Evolutionary conservation across 2,888 invertebrate genomes (phyloP).

Genomic region (Sinodicranocentrus sp.): DNA sequence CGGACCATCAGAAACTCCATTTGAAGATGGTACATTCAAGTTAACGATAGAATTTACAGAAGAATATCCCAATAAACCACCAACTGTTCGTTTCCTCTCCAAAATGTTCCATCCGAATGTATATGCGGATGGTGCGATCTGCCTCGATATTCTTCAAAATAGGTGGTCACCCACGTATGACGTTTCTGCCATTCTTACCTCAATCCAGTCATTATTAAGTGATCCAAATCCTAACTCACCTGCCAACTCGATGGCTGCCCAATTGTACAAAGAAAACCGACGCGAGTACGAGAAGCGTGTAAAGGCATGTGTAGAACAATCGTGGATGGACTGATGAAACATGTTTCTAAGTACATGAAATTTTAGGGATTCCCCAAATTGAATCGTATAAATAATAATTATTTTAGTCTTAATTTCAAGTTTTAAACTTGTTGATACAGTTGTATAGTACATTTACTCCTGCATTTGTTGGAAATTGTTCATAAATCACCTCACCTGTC

Average conservation of each 20-base stretch:
- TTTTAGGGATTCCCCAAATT: slow-evolving; percentile 23
- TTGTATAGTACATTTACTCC: background rate
- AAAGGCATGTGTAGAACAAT: slow-evolving; percentile 99
- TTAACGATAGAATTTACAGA: slow-evolving; percentile 99
- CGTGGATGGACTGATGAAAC: slow-evolving; percentile 78
- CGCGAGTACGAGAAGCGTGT: slow-evolving; percentile 99
- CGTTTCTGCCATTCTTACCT: slow-evolving; percentile 99
- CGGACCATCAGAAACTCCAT: slow-evolving; percentile 83
- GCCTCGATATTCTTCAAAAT: slow-evolving; percentile 99
- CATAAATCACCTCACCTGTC: too few relatives aligned
- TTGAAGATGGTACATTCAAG: slow-evolving; percentile 99
- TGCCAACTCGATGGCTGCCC: slow-evolving; percentile 99
- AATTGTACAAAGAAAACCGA: slow-evolving; percentile 99
- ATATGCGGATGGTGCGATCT: slow-evolving; percentile 99
- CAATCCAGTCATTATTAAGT: slow-evolving; percentile 99
- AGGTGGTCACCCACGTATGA: slow-evolving; percentile 99
- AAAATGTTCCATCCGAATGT: slow-evolving; percentile 99
- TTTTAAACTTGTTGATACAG: background rate
- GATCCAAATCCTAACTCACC: slow-evolving; percentile 99
- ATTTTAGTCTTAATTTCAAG: background rate
- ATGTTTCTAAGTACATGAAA: slow-evolving; percentile 1
- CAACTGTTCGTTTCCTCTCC: slow-evolving; percentile 99
- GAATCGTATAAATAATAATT: slow-evolving; percentile 33
- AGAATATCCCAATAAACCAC: slow-evolving; percentile 99
- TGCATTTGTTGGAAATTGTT: too few relatives aligned